Base-by-base conservation (phyloP, 2,797 vertebrate genomes). In the Hirundo rustica region DNA sequence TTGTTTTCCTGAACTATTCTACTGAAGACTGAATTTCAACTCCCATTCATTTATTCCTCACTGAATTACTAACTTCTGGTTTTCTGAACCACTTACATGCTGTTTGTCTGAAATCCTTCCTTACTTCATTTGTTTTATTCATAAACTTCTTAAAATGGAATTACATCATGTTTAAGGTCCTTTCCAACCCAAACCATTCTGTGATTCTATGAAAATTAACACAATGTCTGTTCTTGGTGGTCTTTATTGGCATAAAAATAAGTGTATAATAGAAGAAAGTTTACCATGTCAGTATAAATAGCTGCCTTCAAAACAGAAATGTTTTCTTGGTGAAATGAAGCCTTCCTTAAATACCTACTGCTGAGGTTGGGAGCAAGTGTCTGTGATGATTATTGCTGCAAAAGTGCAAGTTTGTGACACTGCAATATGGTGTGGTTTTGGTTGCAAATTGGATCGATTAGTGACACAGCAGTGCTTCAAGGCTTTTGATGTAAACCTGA, bases 371-470 rank as follows among this genome's bases (percentile, higher is more conserved):
- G 20, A n/a, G 8, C 47, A 75, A 40, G 11, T 45, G 1, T 19
- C 54, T 68, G 22, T 45, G 44, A 17, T 23, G 42, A 18, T 23
- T 6, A 17, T 11, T 57, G 48, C 45, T 50, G 7, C 26, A 44
- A 19, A 55, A n/a, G 19, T 48, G 58, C 32, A 11, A 10, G 48
- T 80, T 57, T 53, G 42, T 66, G 74, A 71, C 42, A 7, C 61
- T 20, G 9, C n/a, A 0, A 0, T 38, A 36, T 80, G 50, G 15
- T 16, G 12, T 25, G 23, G 40, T 27, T 53, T 30, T 2, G 1
- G 6, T 1, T 54, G 62, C 68, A 30, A 62, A 19, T 0, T 50
- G 38, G 23, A 27, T 55, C 48, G 60, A 30, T 51, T 48, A 3
- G 32, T 50, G 26, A 47, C 38, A 13, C 23, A 16, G 17, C 21